Conservation (phyloP, 1,140 invertebrate species). For the Ctenoplectra terminalis region DNA sequence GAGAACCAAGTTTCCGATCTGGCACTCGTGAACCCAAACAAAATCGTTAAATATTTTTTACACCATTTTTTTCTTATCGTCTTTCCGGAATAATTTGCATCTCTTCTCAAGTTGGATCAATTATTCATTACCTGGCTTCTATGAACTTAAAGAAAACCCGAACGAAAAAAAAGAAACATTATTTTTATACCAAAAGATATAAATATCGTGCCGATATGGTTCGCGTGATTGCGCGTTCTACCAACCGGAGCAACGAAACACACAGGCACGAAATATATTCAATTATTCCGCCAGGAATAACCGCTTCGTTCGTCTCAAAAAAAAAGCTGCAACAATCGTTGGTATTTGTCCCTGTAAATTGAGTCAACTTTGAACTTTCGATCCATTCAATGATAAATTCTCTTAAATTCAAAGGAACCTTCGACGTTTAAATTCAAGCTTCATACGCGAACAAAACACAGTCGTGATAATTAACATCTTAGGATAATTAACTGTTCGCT, state of each 20-base stretch:
- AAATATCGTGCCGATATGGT: not conserved
- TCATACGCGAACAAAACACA: too few relatives aligned
- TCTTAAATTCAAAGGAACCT: not conserved
- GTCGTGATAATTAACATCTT: too few relatives aligned
- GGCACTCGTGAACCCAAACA: too few relatives aligned
- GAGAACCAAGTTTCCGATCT: not conserved
- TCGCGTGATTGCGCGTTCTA: not conserved
- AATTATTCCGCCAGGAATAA: not conserved
- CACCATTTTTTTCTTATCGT: not conserved
- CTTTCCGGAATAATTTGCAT: not conserved
- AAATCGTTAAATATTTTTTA: too few relatives aligned
- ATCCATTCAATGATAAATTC: not conserved
- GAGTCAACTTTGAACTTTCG: not conserved
- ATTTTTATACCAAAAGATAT: not conserved
- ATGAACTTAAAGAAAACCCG: not conserved
- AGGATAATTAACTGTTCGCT: too few relatives aligned
- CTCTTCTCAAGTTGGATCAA: not conserved
- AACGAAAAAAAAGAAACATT: not conserved
- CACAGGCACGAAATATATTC: not conserved
- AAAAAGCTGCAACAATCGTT: not conserved
- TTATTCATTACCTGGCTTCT: not conserved
- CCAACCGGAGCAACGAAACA: not conserved
- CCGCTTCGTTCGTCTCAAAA: not conserved
- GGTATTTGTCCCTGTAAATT: not conserved
- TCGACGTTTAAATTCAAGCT: not conserved